Conservation (phyloP, 2,113 vertebrate species). For the Harpagus bidentatus region DNA sequence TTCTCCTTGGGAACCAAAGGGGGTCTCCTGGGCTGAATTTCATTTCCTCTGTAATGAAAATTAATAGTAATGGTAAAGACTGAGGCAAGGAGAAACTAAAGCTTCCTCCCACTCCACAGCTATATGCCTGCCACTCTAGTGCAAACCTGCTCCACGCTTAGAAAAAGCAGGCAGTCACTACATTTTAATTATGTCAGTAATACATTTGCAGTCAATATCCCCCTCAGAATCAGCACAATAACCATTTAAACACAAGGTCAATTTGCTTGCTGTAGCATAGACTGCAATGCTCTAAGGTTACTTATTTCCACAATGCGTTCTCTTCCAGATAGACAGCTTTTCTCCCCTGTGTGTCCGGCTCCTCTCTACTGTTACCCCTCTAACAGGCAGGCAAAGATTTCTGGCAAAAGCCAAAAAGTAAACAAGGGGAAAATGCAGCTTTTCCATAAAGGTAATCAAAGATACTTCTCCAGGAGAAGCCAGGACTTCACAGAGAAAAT, state of each 20-base stretch:
- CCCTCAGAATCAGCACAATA: neutral
- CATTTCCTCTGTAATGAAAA: conserved; percentile 28
- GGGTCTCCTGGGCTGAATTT: neutral
- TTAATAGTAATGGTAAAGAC: neutral
- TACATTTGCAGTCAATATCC: neutral
- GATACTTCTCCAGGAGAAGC: neutral
- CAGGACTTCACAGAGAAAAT: neutral
- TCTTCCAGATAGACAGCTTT: neutral
- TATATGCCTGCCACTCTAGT: neutral
- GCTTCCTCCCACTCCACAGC: neutral
- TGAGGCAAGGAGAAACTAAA: neutral
- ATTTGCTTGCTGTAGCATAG: neutral
- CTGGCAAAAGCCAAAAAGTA: neutral
- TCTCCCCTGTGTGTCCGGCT: neutral
- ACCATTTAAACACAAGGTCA: neutral
- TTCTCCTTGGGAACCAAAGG: neutral
- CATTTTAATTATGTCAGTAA: neutral
- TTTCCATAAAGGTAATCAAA: neutral
- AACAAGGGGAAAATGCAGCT: neutral
- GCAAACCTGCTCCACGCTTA: neutral
- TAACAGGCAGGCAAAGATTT: neutral
- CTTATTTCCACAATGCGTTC: neutral
- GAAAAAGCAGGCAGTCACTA: neutral
- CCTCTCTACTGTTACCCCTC: neutral
- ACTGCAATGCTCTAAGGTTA: accelerated